These are phyloP conservation scores for Aphodius sticticus DNA, from an alignment of 2,888 invertebrate genomes.

Conservation along the genomic window DNA sequence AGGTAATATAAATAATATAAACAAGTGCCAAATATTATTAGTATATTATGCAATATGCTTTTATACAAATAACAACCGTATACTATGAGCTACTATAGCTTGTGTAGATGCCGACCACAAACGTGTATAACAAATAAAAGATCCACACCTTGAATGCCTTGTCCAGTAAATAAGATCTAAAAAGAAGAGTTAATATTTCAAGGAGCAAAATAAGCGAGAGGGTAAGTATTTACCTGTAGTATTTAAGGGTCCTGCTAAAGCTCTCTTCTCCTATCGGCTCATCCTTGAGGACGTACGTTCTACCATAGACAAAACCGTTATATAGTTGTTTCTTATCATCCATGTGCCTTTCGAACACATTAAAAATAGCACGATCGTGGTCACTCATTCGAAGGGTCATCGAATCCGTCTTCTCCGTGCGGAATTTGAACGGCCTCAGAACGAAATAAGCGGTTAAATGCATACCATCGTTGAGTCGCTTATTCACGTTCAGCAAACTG, in stretches of 20 bases:
- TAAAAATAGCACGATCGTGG: neutral
- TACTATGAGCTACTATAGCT: too few species aligned
- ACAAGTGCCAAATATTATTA: too few species aligned
- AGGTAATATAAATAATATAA: too few species aligned
- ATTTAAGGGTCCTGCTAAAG: neutral
- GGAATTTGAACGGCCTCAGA: neutral
- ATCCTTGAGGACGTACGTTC: neutral
- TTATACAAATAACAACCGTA: too few species aligned
- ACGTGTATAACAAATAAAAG: neutral
- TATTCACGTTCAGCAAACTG: neutral
- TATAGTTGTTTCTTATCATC: neutral
- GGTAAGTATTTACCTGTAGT: neutral
- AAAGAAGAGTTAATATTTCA: neutral
- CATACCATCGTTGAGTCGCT: neutral
- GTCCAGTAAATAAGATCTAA: neutral
- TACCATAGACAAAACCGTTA: neutral
- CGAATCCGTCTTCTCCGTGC: neutral
- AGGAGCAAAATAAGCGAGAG: neutral
- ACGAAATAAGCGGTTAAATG: neutral
- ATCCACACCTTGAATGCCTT: neutral
- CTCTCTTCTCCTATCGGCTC: neutral
- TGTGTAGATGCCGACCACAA: neutral
- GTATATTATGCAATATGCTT: too few species aligned
- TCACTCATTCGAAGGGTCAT: neutral
- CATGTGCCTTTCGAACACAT: neutral